These are phyloP conservation scores for Hypotaenidia philippensis DNA, from an alignment of 2,797 vertebrate genomes.

Conservation along the genomic window DNA sequence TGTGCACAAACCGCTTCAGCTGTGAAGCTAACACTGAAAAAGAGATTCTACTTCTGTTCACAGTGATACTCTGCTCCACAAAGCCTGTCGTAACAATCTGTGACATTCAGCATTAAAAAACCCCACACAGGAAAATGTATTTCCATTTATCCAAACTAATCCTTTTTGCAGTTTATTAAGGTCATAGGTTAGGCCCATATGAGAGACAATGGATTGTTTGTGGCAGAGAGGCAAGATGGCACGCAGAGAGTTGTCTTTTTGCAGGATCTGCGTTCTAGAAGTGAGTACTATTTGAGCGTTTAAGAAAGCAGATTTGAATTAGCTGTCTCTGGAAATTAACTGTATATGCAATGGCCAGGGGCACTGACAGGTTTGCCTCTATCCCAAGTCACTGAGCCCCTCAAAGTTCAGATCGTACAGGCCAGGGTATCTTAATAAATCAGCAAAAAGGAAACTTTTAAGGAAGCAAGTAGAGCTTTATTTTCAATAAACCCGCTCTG, in stretches of 20 bases:
- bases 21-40: not conserved
- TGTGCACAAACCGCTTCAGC: constrained; percentile 3
- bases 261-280: not conserved
- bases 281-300: not conserved
- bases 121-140: not conserved
- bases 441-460: not conserved
- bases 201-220: not conserved
- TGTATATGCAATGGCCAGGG: not conserved
- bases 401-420: not conserved
- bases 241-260: not conserved
- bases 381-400: not conserved
- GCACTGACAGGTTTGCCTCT: not conserved
- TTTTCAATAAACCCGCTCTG: not conserved
- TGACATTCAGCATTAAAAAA: not conserved
- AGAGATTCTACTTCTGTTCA: not conserved
- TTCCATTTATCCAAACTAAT: not conserved
- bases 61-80: not conserved
- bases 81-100: not conserved
- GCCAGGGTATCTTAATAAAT: not conserved
- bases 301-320: constrained; percentile 8
- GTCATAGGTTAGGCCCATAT: not conserved
- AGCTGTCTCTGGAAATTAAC: not conserved
- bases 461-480: not conserved
- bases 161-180: not conserved
- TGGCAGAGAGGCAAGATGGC: not conserved